Conservation (phyloP, 2,113 vertebrate genomes). For the Rana temporaria region DNA sequence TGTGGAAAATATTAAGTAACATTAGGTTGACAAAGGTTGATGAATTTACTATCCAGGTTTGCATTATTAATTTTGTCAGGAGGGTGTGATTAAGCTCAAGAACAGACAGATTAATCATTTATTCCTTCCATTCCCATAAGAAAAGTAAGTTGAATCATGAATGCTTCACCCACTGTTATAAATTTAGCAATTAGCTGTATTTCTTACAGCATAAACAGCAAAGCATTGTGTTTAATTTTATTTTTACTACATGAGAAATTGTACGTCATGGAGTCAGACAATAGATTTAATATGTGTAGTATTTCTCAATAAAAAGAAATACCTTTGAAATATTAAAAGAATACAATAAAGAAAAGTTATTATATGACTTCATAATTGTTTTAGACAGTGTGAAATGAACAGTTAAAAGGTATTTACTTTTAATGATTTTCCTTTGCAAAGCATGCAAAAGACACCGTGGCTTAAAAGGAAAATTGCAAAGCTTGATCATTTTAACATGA, state of each 20-base stretch:
- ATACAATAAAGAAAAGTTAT: conserved; percentile 12
- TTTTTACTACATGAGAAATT: background rate
- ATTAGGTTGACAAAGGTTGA: no score
- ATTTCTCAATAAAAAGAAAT: background rate
- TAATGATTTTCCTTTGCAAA: background rate
- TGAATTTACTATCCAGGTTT: no score
- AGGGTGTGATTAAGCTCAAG: no score
- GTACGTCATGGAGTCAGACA: background rate
- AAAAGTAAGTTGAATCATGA: no score
- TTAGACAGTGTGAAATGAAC: background rate
- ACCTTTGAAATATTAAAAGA: conserved; percentile 1
- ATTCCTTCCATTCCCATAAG: no score
- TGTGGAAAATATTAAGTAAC: no score
- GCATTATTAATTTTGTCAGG: no score
- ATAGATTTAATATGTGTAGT: background rate
- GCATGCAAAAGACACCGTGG: conserved; percentile 21
- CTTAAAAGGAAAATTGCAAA: conserved; percentile 27
- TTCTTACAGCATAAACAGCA: background rate
- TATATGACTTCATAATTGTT: conserved; percentile 24
- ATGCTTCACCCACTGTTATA: background rate
- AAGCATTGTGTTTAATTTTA: background rate
- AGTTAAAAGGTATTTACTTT: background rate
- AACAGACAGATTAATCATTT: no score
- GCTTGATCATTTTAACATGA: conserved; percentile 17
- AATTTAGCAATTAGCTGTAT: background rate